phyloP scores from a whole-genome alignment of 2,113 vertebrate species.

The Phycodurus eques region DNA sequence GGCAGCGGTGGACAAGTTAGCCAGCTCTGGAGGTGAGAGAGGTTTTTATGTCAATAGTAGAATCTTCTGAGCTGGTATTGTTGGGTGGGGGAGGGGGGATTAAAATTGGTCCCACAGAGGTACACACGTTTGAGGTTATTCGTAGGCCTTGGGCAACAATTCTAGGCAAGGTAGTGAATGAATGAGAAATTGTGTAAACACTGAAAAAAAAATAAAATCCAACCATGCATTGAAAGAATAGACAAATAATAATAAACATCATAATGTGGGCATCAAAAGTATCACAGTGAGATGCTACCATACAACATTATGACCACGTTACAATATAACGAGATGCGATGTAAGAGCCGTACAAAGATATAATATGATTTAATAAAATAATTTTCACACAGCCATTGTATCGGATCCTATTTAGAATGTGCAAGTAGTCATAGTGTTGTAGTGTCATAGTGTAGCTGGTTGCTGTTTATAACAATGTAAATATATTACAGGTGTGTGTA shows the following conservation, averaged over 20 bases:
- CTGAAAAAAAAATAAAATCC: neutral
- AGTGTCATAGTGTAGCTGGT: neutral
- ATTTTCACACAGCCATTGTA: no score
- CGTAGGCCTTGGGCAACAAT: conserved; percentile 40
- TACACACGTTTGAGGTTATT: conserved; percentile 40
- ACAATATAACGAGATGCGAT: neutral
- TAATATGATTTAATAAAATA: no score
- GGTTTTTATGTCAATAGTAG: conserved; percentile 57
- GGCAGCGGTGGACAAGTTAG: conserved; percentile 70
- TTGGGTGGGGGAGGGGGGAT: neutral
- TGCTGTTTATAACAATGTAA: neutral
- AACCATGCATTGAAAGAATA: neutral
- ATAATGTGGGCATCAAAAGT: neutral
- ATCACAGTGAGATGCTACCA: neutral
- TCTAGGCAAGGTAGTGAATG: conserved; percentile 28
- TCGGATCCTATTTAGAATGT: no score
- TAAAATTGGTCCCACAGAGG: conserved; percentile 69
- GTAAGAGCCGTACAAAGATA: neutral
- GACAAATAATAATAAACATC: neutral
- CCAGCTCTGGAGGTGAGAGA: conserved; percentile 59
- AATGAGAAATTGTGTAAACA: conserved; percentile 37
- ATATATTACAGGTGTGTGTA: no score
- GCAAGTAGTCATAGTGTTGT: no score
- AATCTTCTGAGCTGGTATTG: conserved; percentile 7
- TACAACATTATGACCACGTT: neutral